Evolutionary conservation across 2,113 vertebrate species (phyloP).

Genomic region (Menura novaehollandiae): DNA sequence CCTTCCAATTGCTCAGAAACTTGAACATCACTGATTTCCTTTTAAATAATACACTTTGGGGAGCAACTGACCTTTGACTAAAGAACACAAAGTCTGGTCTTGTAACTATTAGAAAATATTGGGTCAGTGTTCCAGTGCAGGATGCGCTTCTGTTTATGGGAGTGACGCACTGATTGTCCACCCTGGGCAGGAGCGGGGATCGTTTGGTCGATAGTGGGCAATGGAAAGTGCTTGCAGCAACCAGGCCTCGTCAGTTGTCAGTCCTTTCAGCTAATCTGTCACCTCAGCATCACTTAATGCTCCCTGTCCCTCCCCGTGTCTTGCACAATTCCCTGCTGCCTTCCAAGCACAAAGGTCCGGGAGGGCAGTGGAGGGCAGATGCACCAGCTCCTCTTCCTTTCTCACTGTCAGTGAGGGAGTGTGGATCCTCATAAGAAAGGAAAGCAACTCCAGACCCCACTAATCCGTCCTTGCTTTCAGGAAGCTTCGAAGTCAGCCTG

Average conservation of each 20-base stretch:
- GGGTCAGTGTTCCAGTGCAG: neutral
- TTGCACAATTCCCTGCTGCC: neutral
- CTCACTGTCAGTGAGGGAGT: rapidly evolving
- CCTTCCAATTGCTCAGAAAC: neutral
- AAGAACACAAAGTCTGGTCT: neutral
- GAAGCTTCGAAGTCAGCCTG: neutral
- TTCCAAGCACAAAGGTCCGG: neutral
- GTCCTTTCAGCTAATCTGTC: neutral
- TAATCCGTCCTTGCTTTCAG: neutral
- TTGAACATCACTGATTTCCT: neutral
- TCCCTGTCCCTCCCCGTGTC: neutral
- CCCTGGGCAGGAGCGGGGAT: neutral
- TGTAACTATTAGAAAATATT: neutral
- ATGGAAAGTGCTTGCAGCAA: conserved; percentile 16
- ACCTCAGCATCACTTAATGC: neutral
- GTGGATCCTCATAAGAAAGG: neutral
- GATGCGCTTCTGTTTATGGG: neutral
- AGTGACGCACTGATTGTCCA: neutral
- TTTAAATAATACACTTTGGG: neutral
- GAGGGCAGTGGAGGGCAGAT: neutral
- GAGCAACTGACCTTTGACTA: conserved; percentile 14
- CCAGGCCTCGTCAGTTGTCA: neutral
- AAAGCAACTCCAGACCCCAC: neutral
- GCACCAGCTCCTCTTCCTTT: neutral
- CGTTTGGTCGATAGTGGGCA: neutral